Evolutionary conservation across 1,140 invertebrate species (phyloP).

Genomic region (Lasaia peninsularis): DNA sequence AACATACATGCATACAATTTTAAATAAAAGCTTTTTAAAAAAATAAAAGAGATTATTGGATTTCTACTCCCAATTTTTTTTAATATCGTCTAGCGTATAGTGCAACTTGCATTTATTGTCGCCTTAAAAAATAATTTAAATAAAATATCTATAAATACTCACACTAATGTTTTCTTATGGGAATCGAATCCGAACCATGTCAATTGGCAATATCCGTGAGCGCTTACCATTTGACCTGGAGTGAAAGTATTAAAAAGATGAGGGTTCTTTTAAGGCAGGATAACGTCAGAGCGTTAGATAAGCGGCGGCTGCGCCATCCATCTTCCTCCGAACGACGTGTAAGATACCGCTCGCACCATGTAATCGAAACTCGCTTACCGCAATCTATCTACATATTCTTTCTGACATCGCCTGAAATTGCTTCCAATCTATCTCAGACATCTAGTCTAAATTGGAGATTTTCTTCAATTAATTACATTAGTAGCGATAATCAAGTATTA

Average conservation of each 20-base stretch:
- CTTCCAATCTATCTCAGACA: slow-evolving; percentile 1
- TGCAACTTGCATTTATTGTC: no score
- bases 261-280: not conserved
- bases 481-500: no score
- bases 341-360: slow-evolving; percentile 33
- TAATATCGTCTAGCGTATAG: no score
- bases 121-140: no score
- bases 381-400: slow-evolving; percentile 36
- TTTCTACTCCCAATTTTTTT: no score
- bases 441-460: not conserved
- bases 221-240: not conserved
- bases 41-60: no score
- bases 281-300: slow-evolving; percentile 34
- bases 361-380: slow-evolving; percentile 42
- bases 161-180: no score
- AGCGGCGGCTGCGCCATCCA: slow-evolving; percentile 34
- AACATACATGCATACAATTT: no score
- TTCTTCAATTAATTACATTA: not conserved
- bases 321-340: slow-evolving; percentile 39
- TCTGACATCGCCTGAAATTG: slow-evolving; percentile 17
- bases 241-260: not conserved
- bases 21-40: no score
- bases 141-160: no score
- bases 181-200: no score
- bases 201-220: no score